Evolutionary conservation across 2,797 vertebrate genomes (phyloP).

Genomic region (Trachops cirrhosus): DNA sequence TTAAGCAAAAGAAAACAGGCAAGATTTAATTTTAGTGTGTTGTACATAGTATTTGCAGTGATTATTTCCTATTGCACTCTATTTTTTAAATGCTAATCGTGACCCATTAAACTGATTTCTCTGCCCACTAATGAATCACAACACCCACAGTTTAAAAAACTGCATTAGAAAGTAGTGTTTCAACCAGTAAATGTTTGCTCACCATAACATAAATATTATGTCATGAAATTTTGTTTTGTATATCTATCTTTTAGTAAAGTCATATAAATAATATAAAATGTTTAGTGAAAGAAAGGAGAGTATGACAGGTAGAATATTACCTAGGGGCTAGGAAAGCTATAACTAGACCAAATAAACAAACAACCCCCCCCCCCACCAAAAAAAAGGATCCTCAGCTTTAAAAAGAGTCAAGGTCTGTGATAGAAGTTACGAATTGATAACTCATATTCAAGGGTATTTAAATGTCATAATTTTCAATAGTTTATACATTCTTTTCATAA

Average conservation of each 20-base stretch:
- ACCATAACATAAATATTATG: neutral
- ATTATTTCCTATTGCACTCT: neutral
- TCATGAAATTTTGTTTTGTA: conserved; percentile 5
- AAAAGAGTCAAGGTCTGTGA: neutral
- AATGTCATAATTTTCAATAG: neutral
- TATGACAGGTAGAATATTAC: neutral
- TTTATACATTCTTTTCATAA: neutral
- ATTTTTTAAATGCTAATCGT: conserved; percentile 10
- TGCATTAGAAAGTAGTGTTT: neutral
- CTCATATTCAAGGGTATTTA: neutral
- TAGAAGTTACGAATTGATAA: neutral
- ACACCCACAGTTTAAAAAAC: neutral
- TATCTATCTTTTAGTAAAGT: neutral
- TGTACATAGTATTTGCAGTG: neutral
- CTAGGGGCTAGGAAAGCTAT: neutral
- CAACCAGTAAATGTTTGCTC: neutral
- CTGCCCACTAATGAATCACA: neutral
- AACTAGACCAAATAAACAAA: neutral
- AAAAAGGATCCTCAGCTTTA: neutral
- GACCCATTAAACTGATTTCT: neutral
- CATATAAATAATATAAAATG: neutral
- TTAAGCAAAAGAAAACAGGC: neutral
- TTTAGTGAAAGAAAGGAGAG: neutral
- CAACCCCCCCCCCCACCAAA: no score
- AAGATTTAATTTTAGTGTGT: neutral